phyloP scores from a whole-genome alignment of 2,113 vertebrate species.

The Calyptomena viridis region DNA sequence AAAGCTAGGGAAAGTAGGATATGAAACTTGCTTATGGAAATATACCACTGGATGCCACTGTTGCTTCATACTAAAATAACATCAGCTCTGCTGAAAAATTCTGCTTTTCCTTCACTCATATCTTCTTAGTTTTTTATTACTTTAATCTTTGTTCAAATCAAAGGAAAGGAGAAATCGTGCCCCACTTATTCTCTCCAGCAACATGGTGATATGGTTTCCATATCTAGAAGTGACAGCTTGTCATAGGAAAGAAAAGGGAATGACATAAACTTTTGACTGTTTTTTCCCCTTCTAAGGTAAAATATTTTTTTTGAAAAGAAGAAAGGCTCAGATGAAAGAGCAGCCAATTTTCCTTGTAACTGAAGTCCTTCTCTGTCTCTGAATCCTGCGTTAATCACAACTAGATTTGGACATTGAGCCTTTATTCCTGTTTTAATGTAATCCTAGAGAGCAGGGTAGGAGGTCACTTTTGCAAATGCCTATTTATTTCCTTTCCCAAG shows the following conservation, averaged over 20 bases:
- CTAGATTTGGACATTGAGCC: background rate
- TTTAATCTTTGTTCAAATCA: slow-evolving; percentile 45
- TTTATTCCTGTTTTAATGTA: slow-evolving; percentile 18
- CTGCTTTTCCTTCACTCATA: slow-evolving; percentile 13
- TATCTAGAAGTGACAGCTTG: slow-evolving; percentile 48
- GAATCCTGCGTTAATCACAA: slow-evolving; percentile 1
- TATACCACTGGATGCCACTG: slow-evolving; percentile 73
- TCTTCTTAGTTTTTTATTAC: slow-evolving; percentile 40
- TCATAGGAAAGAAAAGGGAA: slow-evolving; percentile 29
- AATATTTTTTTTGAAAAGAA: slow-evolving; percentile 18
- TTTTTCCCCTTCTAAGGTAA: background rate
- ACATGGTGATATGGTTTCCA: background rate
- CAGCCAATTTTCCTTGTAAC: background rate
- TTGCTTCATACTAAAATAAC: slow-evolving; percentile 54
- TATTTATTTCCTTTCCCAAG: slow-evolving; percentile 30
- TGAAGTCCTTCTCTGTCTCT: background rate
- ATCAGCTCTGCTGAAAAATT: background rate
- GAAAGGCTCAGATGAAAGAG: slow-evolving; percentile 38
- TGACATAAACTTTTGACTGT: background rate
- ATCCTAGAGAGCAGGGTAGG: background rate
- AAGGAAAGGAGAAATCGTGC: slow-evolving; percentile 22
- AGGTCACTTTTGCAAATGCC: background rate
- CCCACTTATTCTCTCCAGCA: slow-evolving; percentile 42
- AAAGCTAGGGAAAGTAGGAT: background rate
- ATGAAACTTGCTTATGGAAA: slow-evolving; percentile 5